Base-by-base conservation (phyloP, 2,888 invertebrate species). In the Mesochorus sp. region DNA sequence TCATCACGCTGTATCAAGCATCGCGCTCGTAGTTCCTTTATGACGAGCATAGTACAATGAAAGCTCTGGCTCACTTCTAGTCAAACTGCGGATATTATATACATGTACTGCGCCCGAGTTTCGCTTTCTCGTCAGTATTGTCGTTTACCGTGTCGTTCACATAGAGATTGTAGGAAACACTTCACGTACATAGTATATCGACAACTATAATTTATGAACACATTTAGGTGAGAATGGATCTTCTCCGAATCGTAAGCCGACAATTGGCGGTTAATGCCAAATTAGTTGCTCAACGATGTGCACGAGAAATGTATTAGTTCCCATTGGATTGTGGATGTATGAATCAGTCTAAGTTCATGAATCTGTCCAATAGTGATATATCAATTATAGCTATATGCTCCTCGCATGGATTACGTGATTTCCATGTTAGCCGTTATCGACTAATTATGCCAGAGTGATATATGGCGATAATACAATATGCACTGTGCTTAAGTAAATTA, bases 1-100 rank as follows among this genome's bases (percentile, higher is more conserved):
- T 73, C 57, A 66, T 76, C 49, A 24, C 12, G 53, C 21, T 14
- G 44, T 37, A 61, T 61, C 66, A 55, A 67, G 61, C 44, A 67
- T 55, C 53, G n/a, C n/a, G 14, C 44, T 57, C 57, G 21, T 57
- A 70, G 37, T 67, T 61, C n/a, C 44, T 44, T 14, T 10, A 28
- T 12, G 8, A 24, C 14, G 12, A 3, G 17, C 17, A 34, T 1
- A 39, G 0, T 42, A 12, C 55, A 14, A 3, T 44, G 44, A 68
- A 12, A 68, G 31, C 21, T 55, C 10, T n/a, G 57, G 31, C 44
- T 31, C 28, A 10, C n/a, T 42, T 19, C 10, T n/a, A n/a, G 28
- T 19, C 6, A 3, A 19, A 28, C 31, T 53, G 31, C 1, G 31
- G 24, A 14, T 31, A 17, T 34, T 12, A 17, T 21, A 12, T 3